Conservation (phyloP, 2,888 invertebrate species). For the Sphaeridia pumilis region DNA sequence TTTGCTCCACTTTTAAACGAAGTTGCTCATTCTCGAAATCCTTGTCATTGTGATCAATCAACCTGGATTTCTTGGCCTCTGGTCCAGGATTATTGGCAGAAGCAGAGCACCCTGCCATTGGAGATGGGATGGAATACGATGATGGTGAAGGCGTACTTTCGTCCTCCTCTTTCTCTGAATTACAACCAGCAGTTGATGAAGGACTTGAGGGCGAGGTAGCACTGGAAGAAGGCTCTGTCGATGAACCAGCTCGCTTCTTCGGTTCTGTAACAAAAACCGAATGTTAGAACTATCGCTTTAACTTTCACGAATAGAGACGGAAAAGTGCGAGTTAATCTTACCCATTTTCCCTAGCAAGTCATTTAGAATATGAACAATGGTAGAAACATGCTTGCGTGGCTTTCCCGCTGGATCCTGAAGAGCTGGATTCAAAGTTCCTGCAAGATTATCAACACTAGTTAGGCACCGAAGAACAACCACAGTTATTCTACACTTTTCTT, state of each 20-base stretch:
- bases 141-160: neutral
- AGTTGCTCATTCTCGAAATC: constrained; percentile 26
- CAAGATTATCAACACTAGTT: neutral
- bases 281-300: too few species aligned
- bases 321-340: neutral
- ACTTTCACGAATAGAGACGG: too few species aligned
- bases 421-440: constrained; percentile 80
- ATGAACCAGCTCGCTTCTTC: constrained; percentile 12
- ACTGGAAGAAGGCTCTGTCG: constrained; percentile 14
- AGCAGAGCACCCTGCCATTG: constrained; percentile 1
- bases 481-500: neutral
- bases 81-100: constrained; percentile 8
- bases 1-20: constrained; percentile 22
- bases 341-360: constrained; percentile 53
- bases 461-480: neutral
- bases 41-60: constrained; percentile 7
- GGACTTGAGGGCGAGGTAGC: neutral
- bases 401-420: constrained; percentile 81
- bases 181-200: neutral
- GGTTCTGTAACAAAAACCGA: constrained; percentile 4
- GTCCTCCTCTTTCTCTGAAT: neutral
- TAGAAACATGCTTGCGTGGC: constrained; percentile 85
- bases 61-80: constrained; percentile 11
- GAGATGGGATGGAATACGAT: constrained; percentile 10
- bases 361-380: constrained; percentile 89